Percentiles rank a stretch among this genome's conserved stretches.
phyloP scores from a whole-genome alignment of 2,113 vertebrate species.

The Recurvirostra avosetta region DNA sequence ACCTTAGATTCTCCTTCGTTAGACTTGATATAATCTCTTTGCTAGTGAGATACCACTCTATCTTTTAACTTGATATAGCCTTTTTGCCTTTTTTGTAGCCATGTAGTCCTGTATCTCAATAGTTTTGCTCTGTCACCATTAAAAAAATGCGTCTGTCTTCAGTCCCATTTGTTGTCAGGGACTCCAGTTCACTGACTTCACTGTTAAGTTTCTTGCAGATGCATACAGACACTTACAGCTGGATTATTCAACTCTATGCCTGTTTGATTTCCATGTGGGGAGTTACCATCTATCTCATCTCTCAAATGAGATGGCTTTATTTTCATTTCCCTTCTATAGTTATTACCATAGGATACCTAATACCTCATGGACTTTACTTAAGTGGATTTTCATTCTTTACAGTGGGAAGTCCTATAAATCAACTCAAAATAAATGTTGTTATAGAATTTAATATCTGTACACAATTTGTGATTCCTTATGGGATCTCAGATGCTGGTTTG shows the following conservation, averaged over 20 bases:
- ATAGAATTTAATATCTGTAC: not conserved
- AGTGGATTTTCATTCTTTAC: not conserved
- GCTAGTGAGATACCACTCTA: not conserved
- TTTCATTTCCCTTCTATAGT: not conserved
- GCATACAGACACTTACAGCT: not conserved
- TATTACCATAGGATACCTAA: not conserved
- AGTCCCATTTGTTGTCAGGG: not conserved
- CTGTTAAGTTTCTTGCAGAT: not conserved
- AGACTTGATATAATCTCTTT: not conserved
- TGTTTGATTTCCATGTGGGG: not conserved
- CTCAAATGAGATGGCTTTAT: not conserved
- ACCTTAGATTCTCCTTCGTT: not conserved
- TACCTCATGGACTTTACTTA: not conserved
- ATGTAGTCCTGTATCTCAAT: not conserved
- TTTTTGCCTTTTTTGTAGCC: not conserved
- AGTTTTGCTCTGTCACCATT: not conserved
- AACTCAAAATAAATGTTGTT: not conserved
- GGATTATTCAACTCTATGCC: not conserved
- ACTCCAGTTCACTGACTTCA: not conserved
- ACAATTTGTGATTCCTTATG: not conserved
- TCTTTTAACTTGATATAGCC: not conserved
- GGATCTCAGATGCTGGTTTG: not conserved
- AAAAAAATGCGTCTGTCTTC: not conserved
- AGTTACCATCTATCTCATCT: not conserved
- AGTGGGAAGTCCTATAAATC: not conserved